These are phyloP conservation scores for Drosophila paranaensis DNA, from an alignment of 2,888 invertebrate species.

Conservation along the genomic window DNA sequence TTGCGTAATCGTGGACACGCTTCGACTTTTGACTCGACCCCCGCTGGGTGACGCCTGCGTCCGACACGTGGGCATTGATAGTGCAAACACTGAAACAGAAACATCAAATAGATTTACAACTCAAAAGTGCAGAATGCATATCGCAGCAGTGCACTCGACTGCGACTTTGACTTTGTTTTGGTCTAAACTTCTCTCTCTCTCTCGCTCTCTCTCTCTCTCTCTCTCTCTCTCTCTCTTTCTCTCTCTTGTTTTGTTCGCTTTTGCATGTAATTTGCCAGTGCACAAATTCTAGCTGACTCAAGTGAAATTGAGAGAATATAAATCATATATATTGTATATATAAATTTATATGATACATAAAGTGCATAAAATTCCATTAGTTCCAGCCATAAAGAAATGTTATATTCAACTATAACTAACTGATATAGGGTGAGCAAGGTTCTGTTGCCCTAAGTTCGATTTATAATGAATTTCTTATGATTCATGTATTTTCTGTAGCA, in stretches of 20 bases:
- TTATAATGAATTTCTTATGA: not conserved
- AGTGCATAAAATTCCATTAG: conserved; percentile 17
- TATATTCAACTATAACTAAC: not conserved
- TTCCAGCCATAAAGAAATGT: not conserved
- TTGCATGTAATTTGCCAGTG: not conserved
- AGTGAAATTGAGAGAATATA: not conserved
- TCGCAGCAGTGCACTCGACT: conserved; percentile 1
- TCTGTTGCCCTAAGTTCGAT: not conserved
- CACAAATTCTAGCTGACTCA: conserved; percentile 25
- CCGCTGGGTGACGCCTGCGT: conserved; percentile 4
- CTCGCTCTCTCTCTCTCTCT: conserved; percentile 3
- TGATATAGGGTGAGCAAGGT: not conserved
- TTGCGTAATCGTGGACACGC: conserved; percentile 23
- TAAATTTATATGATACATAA: not conserved
- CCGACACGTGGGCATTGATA: conserved; percentile 50
- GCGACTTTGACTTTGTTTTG: conserved; percentile 3
- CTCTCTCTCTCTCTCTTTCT: not conserved
- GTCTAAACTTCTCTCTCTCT: not conserved
- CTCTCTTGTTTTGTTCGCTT: conserved; percentile 6
- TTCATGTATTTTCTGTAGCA: not conserved
- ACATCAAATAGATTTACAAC: conserved; percentile 31
- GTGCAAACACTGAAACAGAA: conserved; percentile 19
- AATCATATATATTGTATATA: not conserved
- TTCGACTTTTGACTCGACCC: conserved; percentile 30
- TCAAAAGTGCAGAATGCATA: conserved; percentile 3